Percentiles rank a stretch among this genome's conserved stretches.
Evolutionary conservation across 2,888 invertebrate genomes (phyloP).

Genomic region (Leptopilina myrica): DNA sequence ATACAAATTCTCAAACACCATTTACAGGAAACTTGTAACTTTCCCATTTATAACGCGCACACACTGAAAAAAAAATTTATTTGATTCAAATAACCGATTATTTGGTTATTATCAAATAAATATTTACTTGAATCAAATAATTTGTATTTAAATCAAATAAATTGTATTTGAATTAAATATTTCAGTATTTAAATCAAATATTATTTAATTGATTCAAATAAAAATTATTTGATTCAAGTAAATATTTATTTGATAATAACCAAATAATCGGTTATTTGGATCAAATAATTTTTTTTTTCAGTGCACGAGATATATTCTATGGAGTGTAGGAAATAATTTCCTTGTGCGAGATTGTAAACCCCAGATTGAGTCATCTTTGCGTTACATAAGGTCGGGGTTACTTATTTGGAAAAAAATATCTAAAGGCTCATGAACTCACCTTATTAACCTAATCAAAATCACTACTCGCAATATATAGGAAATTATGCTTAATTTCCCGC

Average conservation of each 20-base stretch:
- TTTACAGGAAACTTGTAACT: constrained; percentile 18
- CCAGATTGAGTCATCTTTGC: constrained; percentile 57
- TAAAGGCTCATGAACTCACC: constrained; percentile 1
- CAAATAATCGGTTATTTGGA: too few relatives aligned
- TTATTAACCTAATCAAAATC: constrained; percentile 25
- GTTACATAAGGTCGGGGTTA: constrained; percentile 57
- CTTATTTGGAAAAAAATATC: constrained; percentile 41
- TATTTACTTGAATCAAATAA: too few relatives aligned
- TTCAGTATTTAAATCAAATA: too few relatives aligned
- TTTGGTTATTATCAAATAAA: too few relatives aligned
- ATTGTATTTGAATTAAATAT: too few relatives aligned
- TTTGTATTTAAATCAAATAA: too few relatives aligned
- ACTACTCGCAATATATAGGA: neutral
- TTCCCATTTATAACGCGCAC: constrained; percentile 24
- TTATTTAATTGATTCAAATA: too few relatives aligned
- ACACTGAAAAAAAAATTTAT: too few relatives aligned
- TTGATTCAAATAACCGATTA: too few relatives aligned
- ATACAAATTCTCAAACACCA: constrained; percentile 7
- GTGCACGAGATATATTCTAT: neutral
- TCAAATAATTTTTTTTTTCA: too few relatives aligned
- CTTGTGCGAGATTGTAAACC: constrained; percentile 51
- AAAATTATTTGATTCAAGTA: too few relatives aligned
- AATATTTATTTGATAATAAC: too few relatives aligned
- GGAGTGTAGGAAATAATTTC: constrained; percentile 52
- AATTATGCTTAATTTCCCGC: neutral